phyloP scores from a whole-genome alignment of 1,140 invertebrate species.

The Drosophila arawakana region DNA sequence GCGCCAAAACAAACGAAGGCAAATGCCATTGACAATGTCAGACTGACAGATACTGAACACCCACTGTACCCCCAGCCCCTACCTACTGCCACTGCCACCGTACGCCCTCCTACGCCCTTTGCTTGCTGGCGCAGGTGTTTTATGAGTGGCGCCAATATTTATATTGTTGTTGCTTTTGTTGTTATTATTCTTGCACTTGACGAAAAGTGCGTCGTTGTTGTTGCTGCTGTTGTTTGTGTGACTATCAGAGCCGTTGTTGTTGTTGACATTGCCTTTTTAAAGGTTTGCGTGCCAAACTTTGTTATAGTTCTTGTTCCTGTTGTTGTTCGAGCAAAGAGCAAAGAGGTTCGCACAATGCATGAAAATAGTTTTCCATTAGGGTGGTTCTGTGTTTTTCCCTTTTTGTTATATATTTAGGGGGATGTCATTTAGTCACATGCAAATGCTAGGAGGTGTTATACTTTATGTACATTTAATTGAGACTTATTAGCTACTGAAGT shows the following conservation, averaged over 20 bases:
- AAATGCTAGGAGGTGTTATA: conserved; percentile 81
- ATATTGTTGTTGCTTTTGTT: conserved; percentile 47
- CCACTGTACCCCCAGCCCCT: not conserved
- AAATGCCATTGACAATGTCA: conserved; percentile 75
- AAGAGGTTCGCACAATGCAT: conserved; percentile 22
- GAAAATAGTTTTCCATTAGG: conserved; percentile 47
- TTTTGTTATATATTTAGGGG: conserved; percentile 1
- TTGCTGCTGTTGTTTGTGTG: conserved; percentile 2
- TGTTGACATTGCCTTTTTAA: conserved; percentile 44
- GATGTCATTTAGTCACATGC: conserved; percentile 56
- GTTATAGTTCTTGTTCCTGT: conserved; percentile 22
- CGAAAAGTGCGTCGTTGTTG: conserved; percentile 39
- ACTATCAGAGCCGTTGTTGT: conserved; percentile 14
- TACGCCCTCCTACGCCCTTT: not conserved
- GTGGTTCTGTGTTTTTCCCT: conserved; percentile 18
- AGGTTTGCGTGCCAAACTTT: conserved; percentile 71
- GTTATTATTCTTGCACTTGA: conserved; percentile 48
- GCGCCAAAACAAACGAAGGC: conserved; percentile 39
- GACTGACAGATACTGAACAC: conserved; percentile 51
- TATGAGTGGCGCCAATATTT: conserved; percentile 61
- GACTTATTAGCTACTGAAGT: conserved; percentile 78
- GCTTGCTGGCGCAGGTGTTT: conserved; percentile 60
- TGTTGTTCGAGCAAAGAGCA: conserved; percentile 12
- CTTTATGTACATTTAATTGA: conserved; percentile 83
- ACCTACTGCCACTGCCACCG: not conserved